A percentile compares a stretch with the other conserved stretches of the same genome.
These are phyloP conservation scores for Syrista parreyssii DNA, from an alignment of 2,888 invertebrate species.

Conservation along the genomic window DNA sequence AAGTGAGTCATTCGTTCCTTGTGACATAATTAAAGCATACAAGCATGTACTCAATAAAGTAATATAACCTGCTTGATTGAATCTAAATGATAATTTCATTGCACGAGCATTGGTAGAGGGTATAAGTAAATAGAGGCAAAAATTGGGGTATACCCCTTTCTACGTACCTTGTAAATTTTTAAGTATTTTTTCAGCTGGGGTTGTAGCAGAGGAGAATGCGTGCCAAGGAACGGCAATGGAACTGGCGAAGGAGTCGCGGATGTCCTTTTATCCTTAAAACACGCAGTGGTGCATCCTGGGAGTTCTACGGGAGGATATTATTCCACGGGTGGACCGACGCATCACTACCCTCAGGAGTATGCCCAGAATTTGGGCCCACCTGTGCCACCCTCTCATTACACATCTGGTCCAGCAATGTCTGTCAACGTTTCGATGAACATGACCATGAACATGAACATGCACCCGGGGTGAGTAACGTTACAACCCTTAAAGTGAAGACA, in stretches of 20 bases:
- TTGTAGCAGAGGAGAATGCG: slow-evolving; percentile 60
- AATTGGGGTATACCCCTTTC: not conserved
- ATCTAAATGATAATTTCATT: not conserved
- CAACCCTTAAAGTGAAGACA: not conserved
- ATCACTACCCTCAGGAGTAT: slow-evolving; percentile 58
- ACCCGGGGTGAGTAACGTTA: slow-evolving; percentile 53
- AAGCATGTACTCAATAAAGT: not conserved
- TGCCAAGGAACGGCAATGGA: slow-evolving; percentile 69
- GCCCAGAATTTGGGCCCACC: slow-evolving; percentile 56
- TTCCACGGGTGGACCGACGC: slow-evolving; percentile 51
- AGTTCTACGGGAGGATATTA: slow-evolving; percentile 63
- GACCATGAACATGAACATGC: slow-evolving; percentile 84
- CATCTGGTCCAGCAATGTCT: slow-evolving; percentile 85
- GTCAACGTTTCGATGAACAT: slow-evolving; percentile 98
- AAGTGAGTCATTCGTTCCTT: slow-evolving; percentile 70
- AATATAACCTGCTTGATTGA: not conserved
- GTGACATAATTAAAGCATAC: not conserved
- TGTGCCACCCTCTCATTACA: slow-evolving; percentile 69
- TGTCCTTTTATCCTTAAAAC: slow-evolving; percentile 87
- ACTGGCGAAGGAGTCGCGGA: slow-evolving; percentile 85
- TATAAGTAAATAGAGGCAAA: not conserved
- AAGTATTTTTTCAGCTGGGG: slow-evolving; percentile 55
- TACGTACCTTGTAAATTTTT: slow-evolving; percentile 16
- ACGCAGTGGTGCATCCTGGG: slow-evolving; percentile 87
- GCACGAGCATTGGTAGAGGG: not conserved